These are phyloP conservation scores for Epinephelus awoara DNA, from an alignment of 2,797 vertebrate genomes.

Conservation along the genomic window DNA sequence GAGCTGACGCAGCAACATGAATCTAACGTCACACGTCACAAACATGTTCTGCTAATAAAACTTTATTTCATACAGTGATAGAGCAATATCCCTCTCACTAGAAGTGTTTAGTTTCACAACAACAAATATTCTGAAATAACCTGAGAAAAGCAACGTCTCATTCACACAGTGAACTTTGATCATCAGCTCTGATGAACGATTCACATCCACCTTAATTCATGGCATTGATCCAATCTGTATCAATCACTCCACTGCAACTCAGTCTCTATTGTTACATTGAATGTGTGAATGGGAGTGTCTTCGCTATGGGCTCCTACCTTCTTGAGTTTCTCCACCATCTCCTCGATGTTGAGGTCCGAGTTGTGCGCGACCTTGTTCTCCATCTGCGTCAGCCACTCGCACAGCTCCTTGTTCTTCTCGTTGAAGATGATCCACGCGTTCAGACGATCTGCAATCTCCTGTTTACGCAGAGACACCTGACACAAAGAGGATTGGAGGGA, in stretches of 20 bases:
- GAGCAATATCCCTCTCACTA: too few relatives aligned
- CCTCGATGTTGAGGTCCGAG: slow-evolving; percentile 92
- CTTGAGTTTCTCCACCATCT: slow-evolving; percentile 97
- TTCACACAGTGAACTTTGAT: background rate
- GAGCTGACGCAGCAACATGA: slow-evolving; percentile 13
- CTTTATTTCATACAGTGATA: too few relatives aligned
- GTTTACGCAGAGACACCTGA: slow-evolving; percentile 92
- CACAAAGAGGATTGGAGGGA: background rate
- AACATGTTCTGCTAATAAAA: too few relatives aligned
- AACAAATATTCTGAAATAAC: too few relatives aligned
- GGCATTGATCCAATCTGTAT: background rate
- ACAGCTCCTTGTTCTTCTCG: slow-evolving; percentile 95
- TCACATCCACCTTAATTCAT: background rate
- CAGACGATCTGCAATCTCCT: slow-evolving; percentile 93
- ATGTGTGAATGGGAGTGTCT: background rate
- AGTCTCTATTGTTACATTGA: background rate
- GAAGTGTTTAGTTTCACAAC: too few relatives aligned
- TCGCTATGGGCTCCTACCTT: slow-evolving; percentile 84
- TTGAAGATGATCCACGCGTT: slow-evolving; percentile 95
- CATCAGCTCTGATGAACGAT: background rate
- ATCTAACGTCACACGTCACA: too few relatives aligned
- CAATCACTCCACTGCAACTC: too few relatives aligned
- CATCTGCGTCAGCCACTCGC: slow-evolving; percentile 96
- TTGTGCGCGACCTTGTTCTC: slow-evolving; percentile 93
- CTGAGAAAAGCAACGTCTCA: background rate